Evolutionary conservation across 2,888 invertebrate genomes (phyloP).

Genomic region (Lithophane leautieri): DNA sequence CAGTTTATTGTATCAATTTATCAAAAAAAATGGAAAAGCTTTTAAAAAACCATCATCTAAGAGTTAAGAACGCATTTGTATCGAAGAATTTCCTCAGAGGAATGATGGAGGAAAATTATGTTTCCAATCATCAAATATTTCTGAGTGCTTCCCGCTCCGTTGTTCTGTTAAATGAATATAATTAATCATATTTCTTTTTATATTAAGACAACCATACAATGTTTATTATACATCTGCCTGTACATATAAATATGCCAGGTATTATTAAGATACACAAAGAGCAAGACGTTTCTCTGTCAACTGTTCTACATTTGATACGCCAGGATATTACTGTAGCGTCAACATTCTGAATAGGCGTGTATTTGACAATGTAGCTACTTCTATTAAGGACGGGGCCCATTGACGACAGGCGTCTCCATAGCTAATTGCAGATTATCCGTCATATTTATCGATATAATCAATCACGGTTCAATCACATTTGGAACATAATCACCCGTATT

Average conservation of each 20-base stretch:
- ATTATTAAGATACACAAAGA: conserved; percentile 48
- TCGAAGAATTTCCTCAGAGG: conserved; percentile 10
- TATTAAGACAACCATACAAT: conserved; percentile 19
- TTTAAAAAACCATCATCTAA: conserved; percentile 25
- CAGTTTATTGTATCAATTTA: background rate
- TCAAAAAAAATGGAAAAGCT: conserved; percentile 14
- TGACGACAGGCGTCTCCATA: conserved; percentile 42
- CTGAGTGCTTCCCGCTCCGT: conserved; percentile 28
- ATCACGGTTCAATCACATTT: conserved; percentile 71
- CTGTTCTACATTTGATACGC: conserved; percentile 46
- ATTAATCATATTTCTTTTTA: conserved; percentile 51
- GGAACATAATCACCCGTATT: conserved; percentile 68
- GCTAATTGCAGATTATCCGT: conserved; percentile 75
- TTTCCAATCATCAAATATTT: conserved; percentile 34
- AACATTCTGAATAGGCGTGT: conserved; percentile 52
- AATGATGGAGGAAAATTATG: conserved; percentile 18
- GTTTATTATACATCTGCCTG: conserved; percentile 9
- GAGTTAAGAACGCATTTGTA: conserved; percentile 28
- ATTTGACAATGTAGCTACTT: conserved; percentile 41
- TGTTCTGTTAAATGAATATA: conserved; percentile 37
- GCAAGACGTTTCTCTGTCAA: conserved; percentile 45
- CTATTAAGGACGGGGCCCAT: conserved; percentile 49
- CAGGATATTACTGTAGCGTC: conserved; percentile 40
- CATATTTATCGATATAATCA: conserved; percentile 74
- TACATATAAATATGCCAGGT: conserved; percentile 7